These are phyloP conservation scores for Keiferia lycopersicella DNA, from an alignment of 2,888 invertebrate species.

Conservation along the genomic window DNA sequence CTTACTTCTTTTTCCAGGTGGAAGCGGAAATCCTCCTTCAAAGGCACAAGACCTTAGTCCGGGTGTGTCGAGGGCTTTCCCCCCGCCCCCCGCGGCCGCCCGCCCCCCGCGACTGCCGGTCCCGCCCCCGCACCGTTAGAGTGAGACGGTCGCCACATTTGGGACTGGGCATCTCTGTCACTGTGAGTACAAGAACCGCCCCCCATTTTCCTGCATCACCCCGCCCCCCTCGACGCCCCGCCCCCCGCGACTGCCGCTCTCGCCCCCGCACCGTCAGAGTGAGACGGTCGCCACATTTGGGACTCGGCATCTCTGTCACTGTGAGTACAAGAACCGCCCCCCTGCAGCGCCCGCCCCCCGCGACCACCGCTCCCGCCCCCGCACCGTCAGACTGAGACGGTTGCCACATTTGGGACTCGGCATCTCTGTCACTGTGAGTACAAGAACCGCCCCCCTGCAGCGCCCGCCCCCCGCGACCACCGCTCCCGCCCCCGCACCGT, in stretches of 20 bases:
- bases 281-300: too few species aligned
- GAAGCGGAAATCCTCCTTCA: slow-evolving; percentile 93
- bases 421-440: slow-evolving; percentile 22
- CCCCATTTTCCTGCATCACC: too few species aligned
- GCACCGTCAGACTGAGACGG: too few species aligned
- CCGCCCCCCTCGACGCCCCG: too few species aligned
- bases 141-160: slow-evolving; percentile 88
- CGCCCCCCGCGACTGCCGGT: slow-evolving; percentile 30
- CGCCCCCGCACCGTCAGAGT: too few species aligned
- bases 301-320: not conserved
- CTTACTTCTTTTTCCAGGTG: slow-evolving; percentile 82
- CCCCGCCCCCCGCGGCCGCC: slow-evolving; percentile 57
- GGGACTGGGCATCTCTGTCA: slow-evolving; percentile 92
- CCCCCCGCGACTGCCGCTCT: too few species aligned
- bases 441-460: not conserved
- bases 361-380: too few species aligned
- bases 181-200: slow-evolving; percentile 72
- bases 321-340: slow-evolving; percentile 15
- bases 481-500: too few species aligned
- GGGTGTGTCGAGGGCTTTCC: slow-evolving; percentile 82
- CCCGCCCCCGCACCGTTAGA: slow-evolving; percentile 37
- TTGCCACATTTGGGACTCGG: too few species aligned
- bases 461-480: too few species aligned
- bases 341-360: too few species aligned
- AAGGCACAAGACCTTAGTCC: slow-evolving; percentile 90